Percentiles rank a stretch among this genome's conserved stretches.
Evolutionary conservation across 2,888 invertebrate species (phyloP).

Genomic region (Amiota mariae): DNA sequence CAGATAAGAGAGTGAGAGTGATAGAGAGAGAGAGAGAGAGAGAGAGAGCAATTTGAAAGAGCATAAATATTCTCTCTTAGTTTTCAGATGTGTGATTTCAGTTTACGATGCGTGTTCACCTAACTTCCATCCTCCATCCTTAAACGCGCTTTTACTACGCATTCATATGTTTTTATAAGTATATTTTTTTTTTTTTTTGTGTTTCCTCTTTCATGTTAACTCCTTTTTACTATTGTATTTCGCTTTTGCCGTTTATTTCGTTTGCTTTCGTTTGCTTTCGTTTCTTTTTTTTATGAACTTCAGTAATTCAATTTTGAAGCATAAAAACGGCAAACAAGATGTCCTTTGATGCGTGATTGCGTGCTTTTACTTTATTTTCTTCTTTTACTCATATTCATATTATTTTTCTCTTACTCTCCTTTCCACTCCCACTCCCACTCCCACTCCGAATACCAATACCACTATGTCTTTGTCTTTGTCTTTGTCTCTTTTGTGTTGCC

Average conservation of each 20-base stretch:
- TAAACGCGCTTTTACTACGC: not conserved
- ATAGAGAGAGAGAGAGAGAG: not conserved
- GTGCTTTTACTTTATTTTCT: constrained; percentile 4
- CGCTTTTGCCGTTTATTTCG: constrained; percentile 6
- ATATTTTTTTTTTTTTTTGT: constrained; percentile 6
- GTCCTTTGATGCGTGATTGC: constrained; percentile 18
- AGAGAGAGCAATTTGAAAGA: too few relatives aligned
- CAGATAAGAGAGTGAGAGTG: not conserved
- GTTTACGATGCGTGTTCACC: not conserved
- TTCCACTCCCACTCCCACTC: not conserved
- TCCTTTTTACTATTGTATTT: not conserved
- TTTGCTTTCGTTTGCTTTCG: not conserved
- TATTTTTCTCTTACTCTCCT: not conserved
- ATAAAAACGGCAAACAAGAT: not conserved
- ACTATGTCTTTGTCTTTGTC: too few relatives aligned
- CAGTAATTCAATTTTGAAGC: constrained; percentile 27
- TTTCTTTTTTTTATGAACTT: not conserved
- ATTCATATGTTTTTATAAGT: not conserved
- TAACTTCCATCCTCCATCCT: not conserved
- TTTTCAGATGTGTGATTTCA: too few relatives aligned
- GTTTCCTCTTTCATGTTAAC: constrained; percentile 15
- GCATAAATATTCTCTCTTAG: too few relatives aligned
- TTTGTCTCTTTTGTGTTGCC: not conserved
- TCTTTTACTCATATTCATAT: not conserved
- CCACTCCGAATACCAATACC: too few relatives aligned